Evolutionary conservation across 2,797 vertebrate genomes (phyloP).

Genomic region (Danio albolineatus): DNA sequence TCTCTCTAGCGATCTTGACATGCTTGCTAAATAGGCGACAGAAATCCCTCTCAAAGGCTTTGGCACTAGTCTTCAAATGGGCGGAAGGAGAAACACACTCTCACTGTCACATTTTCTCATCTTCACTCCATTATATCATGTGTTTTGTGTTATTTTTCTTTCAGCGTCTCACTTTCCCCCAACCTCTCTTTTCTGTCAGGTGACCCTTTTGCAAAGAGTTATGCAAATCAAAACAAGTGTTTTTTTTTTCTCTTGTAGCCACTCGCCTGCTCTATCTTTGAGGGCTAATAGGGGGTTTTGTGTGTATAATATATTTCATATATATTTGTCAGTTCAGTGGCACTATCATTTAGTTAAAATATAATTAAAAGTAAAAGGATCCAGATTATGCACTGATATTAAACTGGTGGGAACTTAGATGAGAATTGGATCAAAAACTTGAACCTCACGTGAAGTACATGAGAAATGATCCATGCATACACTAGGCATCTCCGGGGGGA

Average conservation of each 20-base stretch:
- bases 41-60: constrained; percentile 38
- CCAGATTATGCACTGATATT: background rate
- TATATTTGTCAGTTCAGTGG: background rate
- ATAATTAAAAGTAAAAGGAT: background rate
- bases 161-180: constrained; percentile 12
- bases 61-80: constrained; percentile 23
- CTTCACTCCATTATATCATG: constrained; percentile 27
- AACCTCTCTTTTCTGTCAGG: constrained; percentile 6
- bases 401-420: constrained; percentile 5
- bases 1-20: constrained; percentile 34
- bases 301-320: too few relatives aligned
- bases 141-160: constrained; percentile 41
- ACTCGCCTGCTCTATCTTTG: background rate
- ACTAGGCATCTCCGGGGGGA: constrained; percentile 32
- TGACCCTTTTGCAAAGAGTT: constrained; percentile 30
- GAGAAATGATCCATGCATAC: constrained; percentile 27
- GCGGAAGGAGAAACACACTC: constrained; percentile 25
- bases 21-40: constrained; percentile 56
- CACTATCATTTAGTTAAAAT: background rate
- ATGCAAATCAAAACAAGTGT: constrained; percentile 30
- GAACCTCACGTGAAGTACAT: background rate
- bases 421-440: background rate
- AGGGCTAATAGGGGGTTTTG: background rate
- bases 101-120: constrained; percentile 41
- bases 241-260: constrained; percentile 9